Percentiles rank a stretch among this genome's conserved stretches.
Conservation (phyloP, 2,888 invertebrate species). For the Ariolimax columbianus region DNA sequence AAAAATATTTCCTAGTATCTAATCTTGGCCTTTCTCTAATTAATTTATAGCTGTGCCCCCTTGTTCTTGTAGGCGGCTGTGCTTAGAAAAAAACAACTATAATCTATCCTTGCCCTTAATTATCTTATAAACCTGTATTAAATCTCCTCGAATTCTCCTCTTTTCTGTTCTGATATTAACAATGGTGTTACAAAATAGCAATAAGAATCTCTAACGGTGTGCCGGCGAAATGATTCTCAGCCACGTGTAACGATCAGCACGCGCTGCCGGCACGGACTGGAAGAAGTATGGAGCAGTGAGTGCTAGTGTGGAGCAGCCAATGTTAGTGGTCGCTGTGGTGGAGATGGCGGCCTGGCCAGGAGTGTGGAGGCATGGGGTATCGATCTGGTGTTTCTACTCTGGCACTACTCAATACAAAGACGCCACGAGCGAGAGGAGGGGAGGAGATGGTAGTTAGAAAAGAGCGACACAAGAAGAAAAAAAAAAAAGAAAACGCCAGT, state of each 20-base stretch:
- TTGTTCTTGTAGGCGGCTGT: too few relatives aligned
- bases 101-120: too few relatives aligned
- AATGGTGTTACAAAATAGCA: too few relatives aligned
- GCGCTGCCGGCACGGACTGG: background rate
- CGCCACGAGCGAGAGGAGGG: background rate
- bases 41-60: too few relatives aligned
- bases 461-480: background rate
- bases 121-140: too few relatives aligned
- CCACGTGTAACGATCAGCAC: background rate
- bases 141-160: too few relatives aligned
- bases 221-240: constrained; percentile 17
- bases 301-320: background rate
- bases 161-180: too few relatives aligned
- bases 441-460: too few relatives aligned
- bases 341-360: background rate
- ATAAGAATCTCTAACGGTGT: background rate
- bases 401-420: constrained; percentile 5
- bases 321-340: background rate
- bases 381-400: background rate
- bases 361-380: background rate
- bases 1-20: too few relatives aligned
- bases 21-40: too few relatives aligned
- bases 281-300: constrained; percentile 3
- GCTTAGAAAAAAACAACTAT: too few relatives aligned
- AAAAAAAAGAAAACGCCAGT: background rate